Conservation (phyloP, 2,888 invertebrate species). For the Apeira syringaria region DNA sequence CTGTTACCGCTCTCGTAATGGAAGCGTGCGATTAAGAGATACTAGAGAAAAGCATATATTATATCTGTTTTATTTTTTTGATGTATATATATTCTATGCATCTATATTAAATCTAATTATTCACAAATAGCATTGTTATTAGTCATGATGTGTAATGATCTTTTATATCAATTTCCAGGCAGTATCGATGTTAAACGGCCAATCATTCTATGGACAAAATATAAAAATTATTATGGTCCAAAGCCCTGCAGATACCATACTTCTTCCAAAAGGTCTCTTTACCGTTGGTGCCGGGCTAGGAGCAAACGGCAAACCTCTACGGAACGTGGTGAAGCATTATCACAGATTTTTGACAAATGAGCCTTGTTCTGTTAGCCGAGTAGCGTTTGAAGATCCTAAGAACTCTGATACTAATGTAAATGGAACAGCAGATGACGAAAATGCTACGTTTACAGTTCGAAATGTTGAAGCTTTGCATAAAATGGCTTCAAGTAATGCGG, state of each 20-base stretch:
- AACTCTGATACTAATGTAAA: not conserved
- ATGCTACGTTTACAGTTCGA: conserved; percentile 13
- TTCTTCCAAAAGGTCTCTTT: conserved; percentile 59
- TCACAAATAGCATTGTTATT: no score
- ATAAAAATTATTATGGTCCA: conserved; percentile 50
- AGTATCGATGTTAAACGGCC: conserved; percentile 63
- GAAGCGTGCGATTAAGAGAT: no score
- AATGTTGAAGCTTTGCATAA: conserved; percentile 18
- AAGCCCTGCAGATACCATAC: conserved; percentile 28
- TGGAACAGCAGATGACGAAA: not conserved
- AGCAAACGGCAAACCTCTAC: conserved; percentile 48
- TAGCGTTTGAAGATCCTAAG: conserved; percentile 30
- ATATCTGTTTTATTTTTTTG: no score
- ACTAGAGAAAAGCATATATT: no score
- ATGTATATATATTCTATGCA: no score
- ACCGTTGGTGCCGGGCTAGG: conserved; percentile 60
- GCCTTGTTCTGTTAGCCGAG: conserved; percentile 32
- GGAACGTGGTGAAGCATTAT: conserved; percentile 52
- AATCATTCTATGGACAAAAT: conserved; percentile 47
- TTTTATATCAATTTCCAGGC: conserved; percentile 58
- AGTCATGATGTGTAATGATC: no score
- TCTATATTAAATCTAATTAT: no score
- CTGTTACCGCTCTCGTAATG: no score
- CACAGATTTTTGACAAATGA: conserved; percentile 45
- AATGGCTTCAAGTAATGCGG: not conserved